Evolutionary conservation across 1,140 invertebrate species (phyloP).

Genomic region (Glomeris maerens): DNA sequence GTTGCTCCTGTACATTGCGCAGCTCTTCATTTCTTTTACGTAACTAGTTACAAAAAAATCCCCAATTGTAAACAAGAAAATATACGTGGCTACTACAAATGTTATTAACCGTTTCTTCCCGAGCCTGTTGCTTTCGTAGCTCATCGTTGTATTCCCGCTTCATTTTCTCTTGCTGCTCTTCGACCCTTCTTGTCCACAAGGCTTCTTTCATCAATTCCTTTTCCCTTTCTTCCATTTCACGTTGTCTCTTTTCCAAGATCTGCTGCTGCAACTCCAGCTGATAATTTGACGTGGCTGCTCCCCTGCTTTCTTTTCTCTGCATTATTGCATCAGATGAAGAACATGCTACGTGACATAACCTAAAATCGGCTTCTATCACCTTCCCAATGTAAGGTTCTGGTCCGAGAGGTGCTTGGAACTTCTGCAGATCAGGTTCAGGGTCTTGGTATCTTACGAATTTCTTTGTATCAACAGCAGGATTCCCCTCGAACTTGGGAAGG

Average conservation of each 20-base stretch:
- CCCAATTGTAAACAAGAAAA: not conserved
- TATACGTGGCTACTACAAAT: not conserved
- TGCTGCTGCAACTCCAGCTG: not conserved
- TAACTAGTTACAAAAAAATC: not conserved
- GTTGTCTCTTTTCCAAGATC: slow-evolving; percentile 1
- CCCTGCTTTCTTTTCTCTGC: not conserved
- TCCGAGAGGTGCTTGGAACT: no score
- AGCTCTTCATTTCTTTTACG: not conserved
- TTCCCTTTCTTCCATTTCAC: not conserved
- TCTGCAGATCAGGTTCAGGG: no score
- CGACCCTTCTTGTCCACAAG: not conserved
- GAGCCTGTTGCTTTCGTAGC: not conserved
- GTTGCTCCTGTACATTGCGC: not conserved
- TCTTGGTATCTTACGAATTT: no score
- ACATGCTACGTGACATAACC: no score
- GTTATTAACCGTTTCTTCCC: not conserved
- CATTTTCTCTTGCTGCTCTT: not conserved
- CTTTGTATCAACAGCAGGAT: not conserved
- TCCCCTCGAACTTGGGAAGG: not conserved
- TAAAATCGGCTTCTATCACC: no score
- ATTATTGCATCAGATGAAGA: no score
- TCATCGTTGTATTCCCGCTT: not conserved
- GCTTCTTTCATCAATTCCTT: not conserved
- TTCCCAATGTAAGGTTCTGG: no score
- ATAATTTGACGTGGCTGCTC: not conserved